Evolutionary conservation across 2,797 vertebrate genomes (phyloP), one percentile per base, ranked within the genome.

Genomic region (Hipposideros larvatus): DNA sequence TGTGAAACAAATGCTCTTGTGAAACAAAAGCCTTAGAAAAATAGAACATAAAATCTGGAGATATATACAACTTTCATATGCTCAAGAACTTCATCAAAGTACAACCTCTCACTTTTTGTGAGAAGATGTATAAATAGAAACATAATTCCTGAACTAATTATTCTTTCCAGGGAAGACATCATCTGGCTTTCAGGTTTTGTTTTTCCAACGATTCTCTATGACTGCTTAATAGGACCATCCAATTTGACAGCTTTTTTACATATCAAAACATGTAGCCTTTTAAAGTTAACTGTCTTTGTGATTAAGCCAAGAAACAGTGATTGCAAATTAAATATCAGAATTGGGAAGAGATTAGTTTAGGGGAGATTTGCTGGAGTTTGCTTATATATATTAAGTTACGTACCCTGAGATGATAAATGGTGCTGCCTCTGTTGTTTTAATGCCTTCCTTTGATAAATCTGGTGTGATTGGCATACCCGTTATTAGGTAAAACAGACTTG

Each of bases 401-500:
- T 26, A 1, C 41, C 15, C 77, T 61, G 75, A 48, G 21, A 0
- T 15, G 90, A 41, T 14, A 74, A 63, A 3, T 0, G 5, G 59
- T 51, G 48, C 19, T 71, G 3, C 57, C 84, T 53, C 61, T 24
- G 2, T 61, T 92, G 48, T 89, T 89, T 87, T 61, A 0, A 53
- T 7, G 74, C 77, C 51, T 96, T 90, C 48, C 78, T 97, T 86
- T 57, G 87, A 91, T 95, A 86, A 93, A 15, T 8, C 55, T 43
- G 4, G 37, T 90, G 96, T 95, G 97, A 97, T 28, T 96, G 92
- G 82, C 84, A 90, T 48, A 78, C 94, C 66, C 70, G 0, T 63
- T 53, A 95, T 95, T 96, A 96, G 65, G 24, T 97, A 96, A 97
- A 98, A 95, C 43, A 97, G 97, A 95, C 90, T 51, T 90, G 73